Evolutionary conservation across 2,888 invertebrate species (phyloP), one percentile per base, ranked within the genome.

Genomic region (Slavum lentiscoides): DNA sequence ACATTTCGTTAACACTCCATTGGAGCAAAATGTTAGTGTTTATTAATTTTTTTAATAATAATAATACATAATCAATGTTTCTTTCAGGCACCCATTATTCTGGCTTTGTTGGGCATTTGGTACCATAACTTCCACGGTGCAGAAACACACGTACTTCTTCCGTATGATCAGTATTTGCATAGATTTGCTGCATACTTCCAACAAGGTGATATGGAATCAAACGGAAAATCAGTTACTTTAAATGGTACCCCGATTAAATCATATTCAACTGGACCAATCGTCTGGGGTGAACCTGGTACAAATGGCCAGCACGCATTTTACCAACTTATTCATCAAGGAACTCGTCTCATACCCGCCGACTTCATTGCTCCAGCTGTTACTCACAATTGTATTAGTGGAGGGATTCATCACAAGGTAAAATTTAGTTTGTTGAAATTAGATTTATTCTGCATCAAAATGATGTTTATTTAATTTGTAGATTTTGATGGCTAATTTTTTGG

Each of bases 221-320:
- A 99, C 87, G 99, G 99, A 83, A 99, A 99, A 88, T 91, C 88
- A 85, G 89, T 90, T 1, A 55, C 59, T 37, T 58, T 55, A 53
- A 43, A 55, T 66, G 67, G 74, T 64, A 62, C 70, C 5, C 58
- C 67, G 4, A 74, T 81, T 55, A 30, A 58, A 37, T 53, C 81
- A 0, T 80, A 64, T 64, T 86, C 86, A 75, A 92, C 92, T 0
- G 92, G 95, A 0, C 95, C 95, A 80, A 93, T 96, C 83, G 93
- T 95, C 75, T 97, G 97, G 97, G 99, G 99, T 76, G 98, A 99
- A 88, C 98, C 99, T 0, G 99, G 99, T 30, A 99, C 99, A 64
- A 99, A 99, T 87, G 99, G 99, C 0, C 99, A 99, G 86, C 99
- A 99, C 88, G 99, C 99, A 82, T 99, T 99, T 89, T 99, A 99